phyloP scores from a whole-genome alignment of 2,113 vertebrate species.

The Mesembrinibis cayennensis region DNA sequence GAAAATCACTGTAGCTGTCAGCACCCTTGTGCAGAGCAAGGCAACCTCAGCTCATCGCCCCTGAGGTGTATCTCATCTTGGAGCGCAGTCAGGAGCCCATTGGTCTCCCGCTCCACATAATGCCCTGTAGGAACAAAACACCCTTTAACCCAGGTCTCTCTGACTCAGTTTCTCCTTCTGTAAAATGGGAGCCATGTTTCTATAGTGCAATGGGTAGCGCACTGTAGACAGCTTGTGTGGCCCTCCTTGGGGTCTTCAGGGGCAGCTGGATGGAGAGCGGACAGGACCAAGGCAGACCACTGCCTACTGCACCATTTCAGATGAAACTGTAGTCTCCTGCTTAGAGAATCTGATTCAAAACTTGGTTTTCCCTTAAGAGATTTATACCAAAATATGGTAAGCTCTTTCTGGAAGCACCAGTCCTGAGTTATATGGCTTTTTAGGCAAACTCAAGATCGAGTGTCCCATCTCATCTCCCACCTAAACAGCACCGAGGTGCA shows the following conservation, averaged over 20 bases:
- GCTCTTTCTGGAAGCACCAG: background rate
- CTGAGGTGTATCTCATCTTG: background rate
- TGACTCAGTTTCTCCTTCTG: background rate
- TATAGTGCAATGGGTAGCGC: fast-evolving
- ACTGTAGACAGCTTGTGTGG: fast-evolving
- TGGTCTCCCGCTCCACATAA: background rate
- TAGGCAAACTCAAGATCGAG: background rate
- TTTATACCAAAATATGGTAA: background rate
- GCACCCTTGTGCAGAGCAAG: fast-evolving
- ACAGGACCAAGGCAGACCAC: background rate
- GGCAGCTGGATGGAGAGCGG: background rate
- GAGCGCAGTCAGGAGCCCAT: background rate
- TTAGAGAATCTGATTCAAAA: background rate
- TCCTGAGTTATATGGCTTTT: background rate
- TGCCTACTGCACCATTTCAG: background rate
- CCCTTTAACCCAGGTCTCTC: background rate
- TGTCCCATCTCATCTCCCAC: background rate
- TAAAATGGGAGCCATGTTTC: background rate
- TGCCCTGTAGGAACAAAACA: background rate
- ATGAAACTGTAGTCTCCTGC: background rate
- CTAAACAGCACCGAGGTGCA: fast-evolving
- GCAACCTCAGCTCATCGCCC: fast-evolving
- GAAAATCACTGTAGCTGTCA: background rate
- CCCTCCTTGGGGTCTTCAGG: background rate
- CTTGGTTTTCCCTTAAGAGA: background rate